These are phyloP conservation scores for Stenichneumon culpator DNA, from an alignment of 2,888 invertebrate species.

Conservation along the genomic window DNA sequence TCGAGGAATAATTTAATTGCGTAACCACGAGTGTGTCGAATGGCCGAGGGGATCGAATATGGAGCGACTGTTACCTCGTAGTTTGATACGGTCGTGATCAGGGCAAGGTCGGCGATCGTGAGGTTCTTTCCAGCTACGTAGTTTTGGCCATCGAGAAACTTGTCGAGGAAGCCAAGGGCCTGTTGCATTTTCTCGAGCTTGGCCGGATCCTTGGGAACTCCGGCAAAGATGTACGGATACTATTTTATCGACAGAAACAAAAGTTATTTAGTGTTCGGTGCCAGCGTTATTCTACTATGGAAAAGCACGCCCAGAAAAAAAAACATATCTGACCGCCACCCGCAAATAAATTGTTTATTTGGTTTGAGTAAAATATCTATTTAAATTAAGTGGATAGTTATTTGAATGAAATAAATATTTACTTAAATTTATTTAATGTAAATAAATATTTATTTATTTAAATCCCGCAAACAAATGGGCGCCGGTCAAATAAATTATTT, in stretches of 20 bases:
- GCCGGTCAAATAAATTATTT: too few relatives aligned
- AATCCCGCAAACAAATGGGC: too few relatives aligned
- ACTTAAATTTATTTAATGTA: too few relatives aligned
- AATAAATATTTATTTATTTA: too few relatives aligned
- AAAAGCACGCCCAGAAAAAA: too few relatives aligned
- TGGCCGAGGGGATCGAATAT: neutral
- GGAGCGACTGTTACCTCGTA: constrained; percentile 86
- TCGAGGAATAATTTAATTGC: constrained; percentile 12
- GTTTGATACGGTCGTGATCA: constrained; percentile 90
- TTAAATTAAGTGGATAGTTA: too few relatives aligned
- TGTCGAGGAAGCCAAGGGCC: constrained; percentile 90
- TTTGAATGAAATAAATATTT: too few relatives aligned
- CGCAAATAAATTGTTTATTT: too few relatives aligned
- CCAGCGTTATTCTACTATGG: neutral
- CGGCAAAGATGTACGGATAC: constrained; percentile 85
- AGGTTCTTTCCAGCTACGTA: constrained; percentile 91
- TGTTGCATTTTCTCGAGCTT: constrained; percentile 90
- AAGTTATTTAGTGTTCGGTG: neutral
- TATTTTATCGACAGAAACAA: constrained; percentile 65
- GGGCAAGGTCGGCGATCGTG: constrained; percentile 92
- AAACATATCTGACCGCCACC: too few relatives aligned
- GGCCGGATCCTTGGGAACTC: constrained; percentile 87
- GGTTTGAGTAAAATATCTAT: too few relatives aligned
- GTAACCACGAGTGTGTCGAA: neutral
- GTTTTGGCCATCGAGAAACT: constrained; percentile 90